Conservation (phyloP, 2,113 vertebrate genomes). For the Neolamprologus tretocephalus region DNA sequence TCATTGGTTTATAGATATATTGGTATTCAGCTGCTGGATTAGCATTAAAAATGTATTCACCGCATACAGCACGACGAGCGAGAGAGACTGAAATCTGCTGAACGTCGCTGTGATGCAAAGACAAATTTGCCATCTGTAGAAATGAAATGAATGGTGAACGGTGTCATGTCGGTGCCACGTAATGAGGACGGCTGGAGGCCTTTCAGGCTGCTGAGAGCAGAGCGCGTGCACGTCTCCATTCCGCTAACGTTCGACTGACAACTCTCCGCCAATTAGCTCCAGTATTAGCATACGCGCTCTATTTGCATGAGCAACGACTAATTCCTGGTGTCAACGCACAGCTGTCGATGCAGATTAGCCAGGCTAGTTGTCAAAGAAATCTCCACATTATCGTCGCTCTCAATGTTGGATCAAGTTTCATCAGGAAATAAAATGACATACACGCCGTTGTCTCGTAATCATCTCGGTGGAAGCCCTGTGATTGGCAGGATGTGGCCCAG, state of each 20-base stretch:
- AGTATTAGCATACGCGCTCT: slow-evolving; percentile 59
- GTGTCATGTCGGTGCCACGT: not conserved
- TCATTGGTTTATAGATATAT: not conserved
- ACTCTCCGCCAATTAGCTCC: slow-evolving; percentile 51
- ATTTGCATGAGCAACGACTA: slow-evolving; percentile 56
- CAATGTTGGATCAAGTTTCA: not conserved
- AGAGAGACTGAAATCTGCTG: not conserved
- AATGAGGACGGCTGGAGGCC: slow-evolving; percentile 34
- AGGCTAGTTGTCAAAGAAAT: slow-evolving; percentile 33
- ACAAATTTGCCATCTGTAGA: slow-evolving; percentile 33
- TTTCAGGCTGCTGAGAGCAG: slow-evolving; percentile 8
- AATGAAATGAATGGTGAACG: not conserved
- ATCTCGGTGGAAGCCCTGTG: not conserved
- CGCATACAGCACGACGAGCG: not conserved
- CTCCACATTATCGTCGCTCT: slow-evolving; percentile 14
- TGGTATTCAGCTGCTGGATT: not conserved
- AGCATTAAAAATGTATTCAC: slow-evolving; percentile 21
- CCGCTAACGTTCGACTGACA: slow-evolving; percentile 22
- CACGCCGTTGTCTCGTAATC: not conserved
- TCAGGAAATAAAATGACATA: not conserved
- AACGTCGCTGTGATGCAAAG: not conserved
- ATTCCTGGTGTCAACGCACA: slow-evolving; percentile 57
- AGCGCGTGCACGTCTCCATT: slow-evolving; percentile 3
- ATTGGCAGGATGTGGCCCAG: not conserved
- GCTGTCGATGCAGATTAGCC: slow-evolving; percentile 60